These are phyloP conservation scores for Eilema depressum DNA, from an alignment of 2,888 invertebrate species.

Conservation along the genomic window DNA sequence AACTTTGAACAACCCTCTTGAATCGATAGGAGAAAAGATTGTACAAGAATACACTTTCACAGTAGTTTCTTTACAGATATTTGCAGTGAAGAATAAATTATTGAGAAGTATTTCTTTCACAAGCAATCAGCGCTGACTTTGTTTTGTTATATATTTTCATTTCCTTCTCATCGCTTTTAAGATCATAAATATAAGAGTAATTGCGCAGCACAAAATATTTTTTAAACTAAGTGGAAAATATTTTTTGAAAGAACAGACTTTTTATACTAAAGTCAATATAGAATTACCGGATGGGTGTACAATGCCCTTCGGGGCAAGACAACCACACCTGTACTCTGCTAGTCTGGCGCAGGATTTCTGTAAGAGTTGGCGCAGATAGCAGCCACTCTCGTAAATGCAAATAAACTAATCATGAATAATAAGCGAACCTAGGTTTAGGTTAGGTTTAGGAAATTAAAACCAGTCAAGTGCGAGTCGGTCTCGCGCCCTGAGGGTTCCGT, in stretches of 20 bases:
- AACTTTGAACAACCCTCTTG: neutral
- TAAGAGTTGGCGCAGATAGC: too few species aligned
- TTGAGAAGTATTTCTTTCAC: slow-evolving; percentile 25
- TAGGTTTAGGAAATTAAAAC: too few species aligned
- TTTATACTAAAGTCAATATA: neutral
- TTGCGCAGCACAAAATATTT: slow-evolving; percentile 12
- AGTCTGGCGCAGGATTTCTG: too few species aligned
- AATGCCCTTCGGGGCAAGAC: too few species aligned
- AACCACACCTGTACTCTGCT: too few species aligned
- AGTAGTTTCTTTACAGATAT: slow-evolving; percentile 2
- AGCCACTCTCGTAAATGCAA: too few species aligned
- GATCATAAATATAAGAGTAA: slow-evolving; percentile 12
- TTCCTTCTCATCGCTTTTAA: neutral
- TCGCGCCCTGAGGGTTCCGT: too few species aligned
- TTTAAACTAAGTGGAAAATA: neutral
- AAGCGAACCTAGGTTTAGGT: too few species aligned
- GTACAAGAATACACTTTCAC: neutral
- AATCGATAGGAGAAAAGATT: neutral
- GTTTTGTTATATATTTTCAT: slow-evolving; percentile 10
- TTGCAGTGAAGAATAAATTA: slow-evolving; percentile 20
- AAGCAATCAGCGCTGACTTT: slow-evolving; percentile 27
- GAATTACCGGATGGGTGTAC: too few species aligned
- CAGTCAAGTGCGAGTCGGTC: too few species aligned
- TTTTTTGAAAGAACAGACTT: neutral
- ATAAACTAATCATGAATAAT: too few species aligned